Evolutionary conservation across 2,113 vertebrate species (phyloP), one percentile per base, ranked within the genome.

Genomic region (Xyliphius kryptos): DNA sequence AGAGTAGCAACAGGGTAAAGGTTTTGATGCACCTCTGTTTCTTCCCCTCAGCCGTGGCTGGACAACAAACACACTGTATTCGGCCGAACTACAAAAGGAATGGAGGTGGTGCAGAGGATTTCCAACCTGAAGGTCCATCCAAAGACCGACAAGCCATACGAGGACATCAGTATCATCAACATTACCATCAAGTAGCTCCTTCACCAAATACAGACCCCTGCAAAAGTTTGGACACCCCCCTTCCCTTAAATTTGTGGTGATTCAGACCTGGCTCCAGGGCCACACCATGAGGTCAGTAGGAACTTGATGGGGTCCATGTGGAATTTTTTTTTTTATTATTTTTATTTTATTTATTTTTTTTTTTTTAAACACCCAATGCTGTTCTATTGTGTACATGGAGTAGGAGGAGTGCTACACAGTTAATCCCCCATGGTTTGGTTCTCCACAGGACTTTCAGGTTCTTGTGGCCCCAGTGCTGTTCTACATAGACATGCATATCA

Each of bases 21-120:
- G n/a, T 22, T 16, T 20, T 46, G n/a, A 11, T 44, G 9, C 11
- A 3, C 61, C 5, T 15, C 1, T 11, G 17, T 21, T 17, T 17
- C 77, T 6, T 19, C 16, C 50, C 32, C 41, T 52, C 77, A 99
- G 96, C 95, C 95, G 0, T 98, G 96, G 95, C 89, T 99, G 1
- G 96, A 99, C 79, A 99, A 97, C 85, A 99, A 99, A 76, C 96
- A 99, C 81, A 99, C 93, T 0, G 95, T 99, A 16, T 99, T 98
- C 69, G 96, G 96, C 74, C 74, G 96, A 15, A 94, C 93, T 51
- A 88, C 88, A 0, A 99, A 99, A 85, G 95, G 95, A 68, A 99
- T 99, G 96, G 96, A 99, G 84, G 94, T 92, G 3, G 94, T 98
- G 41, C 96, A 99, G 76, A 91, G 94, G 85, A 96, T 98, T 79